A percentile compares a stretch with the other conserved stretches of the same genome.
Evolutionary conservation across 2,888 invertebrate species (phyloP).

Genomic region (Sesia bembeciformis): DNA sequence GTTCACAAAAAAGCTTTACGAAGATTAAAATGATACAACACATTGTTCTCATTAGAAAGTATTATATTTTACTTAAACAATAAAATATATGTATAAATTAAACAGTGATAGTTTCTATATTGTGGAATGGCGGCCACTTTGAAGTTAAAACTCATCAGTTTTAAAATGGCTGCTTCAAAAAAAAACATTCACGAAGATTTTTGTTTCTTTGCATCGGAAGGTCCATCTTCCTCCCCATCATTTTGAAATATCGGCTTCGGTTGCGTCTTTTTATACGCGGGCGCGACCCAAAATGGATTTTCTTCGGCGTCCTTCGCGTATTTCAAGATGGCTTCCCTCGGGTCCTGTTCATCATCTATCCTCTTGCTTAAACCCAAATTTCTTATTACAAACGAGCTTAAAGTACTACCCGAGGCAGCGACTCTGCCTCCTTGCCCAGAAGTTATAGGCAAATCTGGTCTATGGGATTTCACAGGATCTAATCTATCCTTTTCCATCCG

Average conservation of each 20-base stretch:
- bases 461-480: slow-evolving; percentile 86
- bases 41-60: too few relatives aligned
- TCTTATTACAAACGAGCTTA: slow-evolving; percentile 96
- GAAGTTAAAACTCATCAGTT: too few relatives aligned
- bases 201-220: slow-evolving; percentile 69
- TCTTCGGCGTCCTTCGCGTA: slow-evolving; percentile 96
- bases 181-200: slow-evolving; percentile 31
- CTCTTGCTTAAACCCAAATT: slow-evolving; percentile 95
- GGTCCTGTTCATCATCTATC: slow-evolving; percentile 94
- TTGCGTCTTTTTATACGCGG: slow-evolving; percentile 92
- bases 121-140: too few relatives aligned
- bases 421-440: slow-evolving; percentile 95
- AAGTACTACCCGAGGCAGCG: slow-evolving; percentile 94
- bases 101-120: too few relatives aligned
- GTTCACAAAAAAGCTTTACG: too few relatives aligned
- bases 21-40: too few relatives aligned
- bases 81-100: too few relatives aligned
- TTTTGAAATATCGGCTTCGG: slow-evolving; percentile 86
- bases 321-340: slow-evolving; percentile 94
- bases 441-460: slow-evolving; percentile 91
- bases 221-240: slow-evolving; percentile 61
- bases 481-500: slow-evolving; percentile 93
- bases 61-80: too few relatives aligned
- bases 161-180: too few relatives aligned
- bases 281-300: slow-evolving; percentile 97